A percentile compares a stretch with the other conserved stretches of the same genome.
phyloP scores from a whole-genome alignment of 2,797 vertebrate genomes.

The Momotus momota region DNA sequence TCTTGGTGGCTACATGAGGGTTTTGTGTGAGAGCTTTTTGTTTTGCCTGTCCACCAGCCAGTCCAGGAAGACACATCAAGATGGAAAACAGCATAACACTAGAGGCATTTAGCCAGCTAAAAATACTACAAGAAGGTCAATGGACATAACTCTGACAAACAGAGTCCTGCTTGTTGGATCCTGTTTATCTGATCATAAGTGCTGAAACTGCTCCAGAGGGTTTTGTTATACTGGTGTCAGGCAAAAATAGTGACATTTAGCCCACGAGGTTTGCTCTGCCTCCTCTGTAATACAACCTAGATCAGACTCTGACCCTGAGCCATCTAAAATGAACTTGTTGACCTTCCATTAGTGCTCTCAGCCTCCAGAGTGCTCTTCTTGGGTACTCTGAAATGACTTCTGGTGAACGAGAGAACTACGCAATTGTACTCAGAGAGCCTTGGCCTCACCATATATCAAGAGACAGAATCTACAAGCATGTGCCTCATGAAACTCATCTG shows the following conservation, averaged over 20 bases:
- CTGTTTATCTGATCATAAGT: background rate
- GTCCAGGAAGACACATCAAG: background rate
- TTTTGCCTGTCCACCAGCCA: background rate
- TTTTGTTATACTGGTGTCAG: conserved; percentile 13
- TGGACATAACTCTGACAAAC: background rate
- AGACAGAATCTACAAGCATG: background rate
- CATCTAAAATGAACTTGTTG: conserved; percentile 30
- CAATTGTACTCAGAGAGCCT: background rate
- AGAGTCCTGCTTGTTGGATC: conserved; percentile 7
- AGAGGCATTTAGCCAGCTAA: conserved; percentile 44
- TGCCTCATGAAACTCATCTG: background rate
- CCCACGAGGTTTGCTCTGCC: background rate
- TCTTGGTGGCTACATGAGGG: background rate
- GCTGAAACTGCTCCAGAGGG: background rate
- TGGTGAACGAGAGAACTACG: background rate
- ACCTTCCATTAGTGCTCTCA: conserved; percentile 48
- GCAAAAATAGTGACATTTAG: background rate
- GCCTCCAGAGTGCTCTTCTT: conserved; percentile 19
- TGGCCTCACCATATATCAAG: background rate
- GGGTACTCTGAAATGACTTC: background rate
- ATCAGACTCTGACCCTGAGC: background rate
- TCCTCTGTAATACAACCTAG: background rate
- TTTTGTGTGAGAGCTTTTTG: conserved; percentile 49
- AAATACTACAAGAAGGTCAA: conserved; percentile 36
- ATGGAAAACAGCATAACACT: background rate